A percentile compares a stretch with the other conserved stretches of the same genome.
Conservation (phyloP, 2,797 vertebrate genomes). For the Heterohyrax brucei region DNA sequence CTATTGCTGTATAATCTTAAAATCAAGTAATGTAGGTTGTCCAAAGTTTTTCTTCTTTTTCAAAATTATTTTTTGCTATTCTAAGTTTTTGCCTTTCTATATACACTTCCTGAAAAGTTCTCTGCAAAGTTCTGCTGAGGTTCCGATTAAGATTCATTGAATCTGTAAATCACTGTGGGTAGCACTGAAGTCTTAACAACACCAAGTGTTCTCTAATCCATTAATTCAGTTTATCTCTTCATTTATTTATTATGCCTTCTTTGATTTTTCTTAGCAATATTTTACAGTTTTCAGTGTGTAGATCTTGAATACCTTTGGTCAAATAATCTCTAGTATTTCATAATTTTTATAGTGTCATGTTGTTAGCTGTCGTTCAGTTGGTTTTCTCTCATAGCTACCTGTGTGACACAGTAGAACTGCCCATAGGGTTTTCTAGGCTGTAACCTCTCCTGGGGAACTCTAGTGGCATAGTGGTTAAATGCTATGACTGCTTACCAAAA, state of each 20-base stretch:
- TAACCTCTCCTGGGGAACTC: background rate
- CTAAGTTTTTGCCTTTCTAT: background rate
- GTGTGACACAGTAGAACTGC: background rate
- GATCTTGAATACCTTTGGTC: background rate
- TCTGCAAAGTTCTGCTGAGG: background rate
- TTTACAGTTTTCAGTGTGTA: slow-evolving; percentile 21
- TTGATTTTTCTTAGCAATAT: background rate
- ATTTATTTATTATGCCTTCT: slow-evolving; percentile 37
- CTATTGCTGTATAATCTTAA: background rate
- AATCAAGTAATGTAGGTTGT: background rate
- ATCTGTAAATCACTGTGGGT: background rate
- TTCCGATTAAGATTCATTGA: background rate
- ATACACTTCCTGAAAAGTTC: background rate
- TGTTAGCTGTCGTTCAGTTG: background rate
- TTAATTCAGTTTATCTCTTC: background rate
- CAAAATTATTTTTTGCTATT: background rate
- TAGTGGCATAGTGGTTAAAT: background rate
- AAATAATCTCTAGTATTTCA: background rate
- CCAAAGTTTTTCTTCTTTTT: background rate
- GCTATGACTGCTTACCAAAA: no score
- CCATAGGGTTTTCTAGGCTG: background rate
- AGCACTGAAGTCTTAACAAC: background rate
- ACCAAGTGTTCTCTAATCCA: background rate
- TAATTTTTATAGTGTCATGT: background rate
- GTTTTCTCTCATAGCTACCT: background rate